Base-by-base conservation (phyloP, 1,140 invertebrate genomes). In the Platyscapa corneri region DNA sequence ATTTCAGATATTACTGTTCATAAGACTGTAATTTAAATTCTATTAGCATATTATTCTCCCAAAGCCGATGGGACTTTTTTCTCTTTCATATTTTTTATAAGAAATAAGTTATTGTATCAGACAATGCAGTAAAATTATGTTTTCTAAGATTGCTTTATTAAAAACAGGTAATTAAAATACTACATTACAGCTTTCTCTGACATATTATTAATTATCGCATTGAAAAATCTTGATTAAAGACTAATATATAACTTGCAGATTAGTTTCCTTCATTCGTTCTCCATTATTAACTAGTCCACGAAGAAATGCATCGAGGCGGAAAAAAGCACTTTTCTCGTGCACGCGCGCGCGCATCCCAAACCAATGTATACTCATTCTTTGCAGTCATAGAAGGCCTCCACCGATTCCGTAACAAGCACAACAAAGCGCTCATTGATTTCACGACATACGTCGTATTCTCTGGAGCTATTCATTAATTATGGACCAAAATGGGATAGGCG, bases 381-480 rank as follows among this genome's bases (percentile, higher is more conserved):
- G 30, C 23, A 37, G 56, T 20, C 0, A 67, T 23, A 5, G 34
- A 79, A 14, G 6, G 8, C 18, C 18, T 79, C 7, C 64, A 60
- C 56, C 6, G 12, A 7, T 80, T 27, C n/a, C 37, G 0, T 53
- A n/a, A 80, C 37, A 56, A 49, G 5, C 0, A n/a, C 20, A 46
- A 32, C 46, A 70, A 82, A 82, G 42, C 7, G 14, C 32, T 18
- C 37, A 65, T 67, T 77, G 75, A 77, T 77, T 53, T 77, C 14
- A 18, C 18, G 30, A 67, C 16, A 67, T 37, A 39, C 37, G 14
- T 53, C 18, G 20, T 30, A 67, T 82, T 49, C 46, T 20, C 39
- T 32, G 6, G 60, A 80, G n/a, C 30, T 37, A 20, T 53, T 53
- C 65, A 67, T 53, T 34, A 82, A 82, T 72, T 82, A 80, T 80